Base-by-base conservation (phyloP, 2,113 vertebrate species). In the Cavia porcellus region DNA sequence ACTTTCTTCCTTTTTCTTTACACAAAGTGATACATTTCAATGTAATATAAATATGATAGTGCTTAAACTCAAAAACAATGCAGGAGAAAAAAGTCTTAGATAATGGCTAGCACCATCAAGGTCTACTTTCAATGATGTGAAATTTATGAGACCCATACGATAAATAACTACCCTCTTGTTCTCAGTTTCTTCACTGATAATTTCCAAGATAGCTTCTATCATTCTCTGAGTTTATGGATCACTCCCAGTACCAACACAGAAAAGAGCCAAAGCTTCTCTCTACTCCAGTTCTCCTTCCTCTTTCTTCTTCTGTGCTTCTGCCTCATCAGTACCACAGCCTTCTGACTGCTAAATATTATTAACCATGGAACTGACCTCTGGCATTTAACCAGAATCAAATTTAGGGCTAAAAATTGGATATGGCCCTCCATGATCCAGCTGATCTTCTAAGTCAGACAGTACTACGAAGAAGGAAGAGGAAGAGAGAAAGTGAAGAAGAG, bases 331-430 rank as follows among this genome's bases (percentile, higher is more conserved):
- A 97, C 77, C 84, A 80, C 77, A 25, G 86, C 42, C 94, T 97
- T 96, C 93, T n/a, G 82, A 86, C 24, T 92, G 11, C 95, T 97
- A 97, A 97, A 92, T 90, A 89, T 92, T 85, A 38, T 96, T 97
- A 98, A 86, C 92, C 84, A 97, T 97, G 77, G 61, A 96, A 97
- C 89, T 97, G 89, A 96, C 96, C 82, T 88, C 19, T 47, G 11
- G 24, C 30, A 97, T 95, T 96, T 94, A 87, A 96, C 72, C 94
- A 81, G 95, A 96, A 97, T 64, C 81, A 92, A 89, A 92, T 95
- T 98, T 92, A 89, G 86, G 85, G 93, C 84, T 94, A 12, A 1
- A 19, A 82, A 68, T 70, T 0, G 1, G 75, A 35, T 87, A 0
- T 0, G 50, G 22, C 32, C 97, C 68, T 92, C 75, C 45, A 72